These are phyloP conservation scores for Poecile atricapillus DNA, from an alignment of 2,113 vertebrate genomes.

Conservation along the genomic window DNA sequence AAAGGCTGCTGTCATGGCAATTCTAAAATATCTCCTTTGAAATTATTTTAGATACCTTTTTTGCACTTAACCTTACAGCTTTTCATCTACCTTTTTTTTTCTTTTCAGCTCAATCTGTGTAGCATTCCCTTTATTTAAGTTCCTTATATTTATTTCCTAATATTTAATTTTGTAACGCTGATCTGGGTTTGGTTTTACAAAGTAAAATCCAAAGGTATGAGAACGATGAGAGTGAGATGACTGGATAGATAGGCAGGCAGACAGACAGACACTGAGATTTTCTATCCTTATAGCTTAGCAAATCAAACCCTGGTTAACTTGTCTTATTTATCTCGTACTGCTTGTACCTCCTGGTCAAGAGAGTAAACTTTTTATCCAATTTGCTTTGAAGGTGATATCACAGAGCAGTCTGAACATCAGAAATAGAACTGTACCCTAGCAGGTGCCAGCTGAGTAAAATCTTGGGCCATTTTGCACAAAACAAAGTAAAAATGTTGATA, in stretches of 20 bases:
- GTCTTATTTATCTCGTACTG: not conserved
- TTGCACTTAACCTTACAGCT: not conserved
- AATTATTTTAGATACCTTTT: slow-evolving; percentile 14
- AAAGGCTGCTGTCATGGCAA: slow-evolving; percentile 42
- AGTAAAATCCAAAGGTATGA: not conserved
- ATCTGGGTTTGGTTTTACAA: not conserved
- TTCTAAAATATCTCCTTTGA: slow-evolving; percentile 43
- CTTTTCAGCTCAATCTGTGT: not conserved
- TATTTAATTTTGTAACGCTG: not conserved
- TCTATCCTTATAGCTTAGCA: not conserved
- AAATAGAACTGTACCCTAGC: not conserved
- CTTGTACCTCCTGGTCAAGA: not conserved
- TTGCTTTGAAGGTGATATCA: not conserved
- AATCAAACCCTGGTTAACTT: not conserved
- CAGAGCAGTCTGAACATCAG: not conserved
- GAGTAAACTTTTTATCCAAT: not conserved
- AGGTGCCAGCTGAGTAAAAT: not conserved
- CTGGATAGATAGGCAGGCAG: not conserved
- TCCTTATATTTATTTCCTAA: not conserved
- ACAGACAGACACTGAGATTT: not conserved
- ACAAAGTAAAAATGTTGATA: not conserved
- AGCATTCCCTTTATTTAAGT: not conserved
- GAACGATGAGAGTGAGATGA: not conserved
- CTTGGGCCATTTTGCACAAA: not conserved
- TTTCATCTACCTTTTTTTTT: not conserved